Evolutionary conservation across 2,113 vertebrate species (phyloP), one percentile per base, ranked within the genome.

Genomic region (Athene cunicularia): DNA sequence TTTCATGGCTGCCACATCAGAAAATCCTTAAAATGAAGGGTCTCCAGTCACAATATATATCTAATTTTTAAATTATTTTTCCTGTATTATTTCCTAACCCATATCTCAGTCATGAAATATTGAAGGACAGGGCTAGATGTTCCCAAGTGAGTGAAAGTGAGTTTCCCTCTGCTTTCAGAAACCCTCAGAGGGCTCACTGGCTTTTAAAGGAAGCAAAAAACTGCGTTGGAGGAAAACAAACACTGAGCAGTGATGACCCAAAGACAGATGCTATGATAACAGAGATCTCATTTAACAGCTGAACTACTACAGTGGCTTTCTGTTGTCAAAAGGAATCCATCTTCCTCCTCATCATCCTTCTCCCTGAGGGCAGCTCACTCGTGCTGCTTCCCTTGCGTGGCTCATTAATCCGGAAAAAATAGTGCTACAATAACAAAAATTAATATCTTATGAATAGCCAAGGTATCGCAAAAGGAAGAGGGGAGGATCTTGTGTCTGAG

Each of bases 211-310:
- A 60, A 62, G n/a, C 1, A 5, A 20, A 6, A 1, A 77, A 33
- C 5, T 73, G 17, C 21, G 43, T 45, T 71, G 47, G 30, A 86
- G 20, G 22, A 82, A 80, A 71, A 32, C 12, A 60, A 59, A 80
- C 32, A 55, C 6, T 14, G 22, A 43, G 20, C 52, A 85, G 60
- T 8, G 21, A 21, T 0, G 0, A 71, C 13, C 21, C 16, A 37
- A 52, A 18, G 53, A 86, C 18, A 82, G n/a, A 63, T 5, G 19
- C 22, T 59, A 11, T 26, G 18, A 66, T 73, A 77, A 77, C 1
- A 0, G n/a, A 77, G 39, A 84, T 20, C 33, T 84, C 68, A 53
- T 73, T 80, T 75, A 88, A 67, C 5, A 92, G 39, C 13, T 47
- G 18, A 75, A 90, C 49, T 59, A 85, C 15, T 53, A 45, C 32